Conservation (phyloP, 2,888 invertebrate species). For the Mesodorylaimus sp. region DNA sequence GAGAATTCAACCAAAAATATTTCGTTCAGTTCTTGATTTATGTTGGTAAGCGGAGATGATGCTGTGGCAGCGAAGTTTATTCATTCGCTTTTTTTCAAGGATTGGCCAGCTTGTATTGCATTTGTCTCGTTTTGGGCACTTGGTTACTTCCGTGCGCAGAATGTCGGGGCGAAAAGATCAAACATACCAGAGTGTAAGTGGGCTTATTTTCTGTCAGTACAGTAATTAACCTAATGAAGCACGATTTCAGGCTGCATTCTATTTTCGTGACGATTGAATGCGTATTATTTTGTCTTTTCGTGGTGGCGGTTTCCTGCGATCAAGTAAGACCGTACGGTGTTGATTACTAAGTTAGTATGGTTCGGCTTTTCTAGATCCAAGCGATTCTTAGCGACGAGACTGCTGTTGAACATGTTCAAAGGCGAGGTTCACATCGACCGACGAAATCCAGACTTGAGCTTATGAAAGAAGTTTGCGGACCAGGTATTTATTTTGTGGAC, state of each 20-base stretch:
- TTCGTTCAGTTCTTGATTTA: constrained; percentile 70
- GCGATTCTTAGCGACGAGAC: constrained; percentile 67
- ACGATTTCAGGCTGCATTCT: constrained; percentile 51
- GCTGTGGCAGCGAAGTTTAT: too few relatives aligned
- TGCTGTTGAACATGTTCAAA: constrained; percentile 51
- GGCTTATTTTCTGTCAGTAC: constrained; percentile 2
- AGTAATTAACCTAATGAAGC: not conserved
- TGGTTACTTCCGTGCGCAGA: constrained; percentile 51
- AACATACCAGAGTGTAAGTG: constrained; percentile 56
- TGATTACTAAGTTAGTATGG: not conserved
- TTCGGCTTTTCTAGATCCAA: constrained; percentile 44
- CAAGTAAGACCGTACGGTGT: constrained; percentile 29
- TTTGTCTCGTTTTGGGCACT: constrained; percentile 49
- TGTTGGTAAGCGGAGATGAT: constrained; percentile 41
- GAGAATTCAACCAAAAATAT: constrained; percentile 74
- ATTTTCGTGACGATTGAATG: constrained; percentile 60
- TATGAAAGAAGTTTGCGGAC: constrained; percentile 57
- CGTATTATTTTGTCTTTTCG: constrained; percentile 66
- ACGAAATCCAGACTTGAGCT: constrained; percentile 44
- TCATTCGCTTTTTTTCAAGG: too few relatives aligned
- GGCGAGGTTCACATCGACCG: constrained; percentile 40
- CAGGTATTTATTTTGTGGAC: constrained; percentile 32
- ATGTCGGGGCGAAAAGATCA: constrained; percentile 46
- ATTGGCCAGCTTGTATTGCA: constrained; percentile 40
- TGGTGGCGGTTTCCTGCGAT: constrained; percentile 64